phyloP scores from a whole-genome alignment of 2,888 invertebrate species.

The Machimus rusticus region DNA sequence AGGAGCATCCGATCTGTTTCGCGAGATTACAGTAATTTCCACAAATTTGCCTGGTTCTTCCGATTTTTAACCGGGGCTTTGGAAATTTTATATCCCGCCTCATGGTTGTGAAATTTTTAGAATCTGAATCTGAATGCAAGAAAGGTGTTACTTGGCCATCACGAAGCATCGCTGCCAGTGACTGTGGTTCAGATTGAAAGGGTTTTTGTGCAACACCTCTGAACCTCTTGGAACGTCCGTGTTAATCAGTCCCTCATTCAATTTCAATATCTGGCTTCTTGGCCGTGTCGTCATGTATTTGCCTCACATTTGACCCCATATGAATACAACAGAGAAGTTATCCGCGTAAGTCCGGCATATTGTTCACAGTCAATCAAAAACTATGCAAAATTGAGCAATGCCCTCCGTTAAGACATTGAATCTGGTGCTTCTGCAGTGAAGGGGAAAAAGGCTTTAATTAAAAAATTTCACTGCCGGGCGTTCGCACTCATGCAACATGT shows the following conservation, averaged over 20 bases:
- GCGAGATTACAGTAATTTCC: background rate
- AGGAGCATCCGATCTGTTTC: background rate
- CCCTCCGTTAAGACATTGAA: background rate
- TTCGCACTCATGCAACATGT: constrained; percentile 17
- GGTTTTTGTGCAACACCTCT: background rate
- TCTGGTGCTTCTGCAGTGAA: constrained; percentile 19
- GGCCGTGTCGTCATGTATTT: background rate
- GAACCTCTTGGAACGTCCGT: background rate
- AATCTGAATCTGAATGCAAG: background rate
- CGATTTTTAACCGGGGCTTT: background rate
- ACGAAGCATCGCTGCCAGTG: background rate
- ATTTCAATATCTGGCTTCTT: background rate
- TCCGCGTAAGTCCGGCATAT: background rate
- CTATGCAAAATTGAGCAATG: background rate
- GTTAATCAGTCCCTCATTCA: background rate
- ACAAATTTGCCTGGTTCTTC: background rate
- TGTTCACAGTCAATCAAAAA: background rate
- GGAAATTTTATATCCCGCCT: background rate
- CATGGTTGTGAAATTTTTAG: background rate
- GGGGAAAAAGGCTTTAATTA: constrained; percentile 21
- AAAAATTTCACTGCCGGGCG: constrained; percentile 17
- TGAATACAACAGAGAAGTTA: background rate
- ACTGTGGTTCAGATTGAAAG: background rate
- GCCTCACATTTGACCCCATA: background rate
- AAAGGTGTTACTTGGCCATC: background rate